Conservation (phyloP, 1,140 invertebrate genomes). For the Apis dorsata region DNA sequence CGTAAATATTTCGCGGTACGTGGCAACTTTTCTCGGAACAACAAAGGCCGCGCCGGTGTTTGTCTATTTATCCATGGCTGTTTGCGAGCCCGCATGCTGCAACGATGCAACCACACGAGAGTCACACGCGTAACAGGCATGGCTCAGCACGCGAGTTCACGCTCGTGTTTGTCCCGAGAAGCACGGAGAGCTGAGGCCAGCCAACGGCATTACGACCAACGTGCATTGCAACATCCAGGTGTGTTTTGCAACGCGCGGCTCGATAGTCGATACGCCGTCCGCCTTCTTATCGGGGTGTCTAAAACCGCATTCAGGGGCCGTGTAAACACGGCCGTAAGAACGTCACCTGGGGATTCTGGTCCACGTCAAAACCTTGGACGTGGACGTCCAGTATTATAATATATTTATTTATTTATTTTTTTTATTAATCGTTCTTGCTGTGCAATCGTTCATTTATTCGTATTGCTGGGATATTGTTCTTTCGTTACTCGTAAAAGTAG, state of each 20-base stretch:
- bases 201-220: constrained; percentile 50
- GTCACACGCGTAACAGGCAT: neutral
- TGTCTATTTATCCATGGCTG: constrained; percentile 35
- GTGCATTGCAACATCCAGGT: constrained; percentile 62
- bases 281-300: constrained; percentile 60
- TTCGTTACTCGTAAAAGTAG: too few relatives aligned
- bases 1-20: constrained; percentile 31
- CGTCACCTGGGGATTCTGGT: constrained; percentile 39
- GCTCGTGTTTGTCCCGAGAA: constrained; percentile 29
- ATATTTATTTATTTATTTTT: neutral
- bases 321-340: constrained; percentile 54
- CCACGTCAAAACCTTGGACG: constrained; percentile 27
- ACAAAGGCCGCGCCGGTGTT: constrained; percentile 13
- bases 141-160: neutral
- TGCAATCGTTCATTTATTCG: too few relatives aligned
- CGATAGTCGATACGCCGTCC: constrained; percentile 61
- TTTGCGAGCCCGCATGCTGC: constrained; percentile 46
- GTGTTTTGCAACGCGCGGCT: constrained; percentile 60
- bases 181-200: neutral
- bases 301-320: constrained; percentile 58
- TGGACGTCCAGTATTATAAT: neutral
- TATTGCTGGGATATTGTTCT: too few relatives aligned
- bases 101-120: constrained; percentile 11
- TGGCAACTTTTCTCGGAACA: constrained; percentile 30
- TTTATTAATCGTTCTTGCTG: too few relatives aligned